These are phyloP conservation scores for Chalcosyrphus nemorum DNA, from an alignment of 2,888 invertebrate genomes.

Conservation along the genomic window DNA sequence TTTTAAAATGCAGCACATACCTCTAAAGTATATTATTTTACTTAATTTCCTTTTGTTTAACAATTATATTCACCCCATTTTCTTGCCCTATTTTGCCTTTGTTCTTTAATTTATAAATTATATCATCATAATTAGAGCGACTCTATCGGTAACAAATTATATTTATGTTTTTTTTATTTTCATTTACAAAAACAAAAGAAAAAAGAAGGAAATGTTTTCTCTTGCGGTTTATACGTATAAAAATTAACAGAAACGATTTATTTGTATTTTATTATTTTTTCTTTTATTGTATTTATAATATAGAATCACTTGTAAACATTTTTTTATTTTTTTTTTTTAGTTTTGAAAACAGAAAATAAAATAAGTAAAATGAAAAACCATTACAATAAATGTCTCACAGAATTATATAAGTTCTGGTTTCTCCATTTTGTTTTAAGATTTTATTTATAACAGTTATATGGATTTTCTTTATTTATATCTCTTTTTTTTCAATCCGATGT, in stretches of 20 bases:
- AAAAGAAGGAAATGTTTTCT: slow-evolving; percentile 60
- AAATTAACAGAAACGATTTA: slow-evolving; percentile 69
- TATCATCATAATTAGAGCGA: slow-evolving; percentile 43
- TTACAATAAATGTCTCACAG: slow-evolving; percentile 53
- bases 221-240: slow-evolving; percentile 64
- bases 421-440: slow-evolving; percentile 61
- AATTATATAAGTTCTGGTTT: slow-evolving; percentile 61
- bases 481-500: slow-evolving; percentile 56
- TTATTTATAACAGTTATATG: slow-evolving; percentile 68
- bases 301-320: slow-evolving; percentile 65
- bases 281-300: slow-evolving; percentile 15
- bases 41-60: slow-evolving; percentile 45
- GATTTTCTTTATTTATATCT: slow-evolving; percentile 54
- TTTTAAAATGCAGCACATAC: slow-evolving; percentile 69
- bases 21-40: slow-evolving; percentile 44
- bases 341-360: slow-evolving; percentile 59
- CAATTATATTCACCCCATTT: slow-evolving; percentile 47
- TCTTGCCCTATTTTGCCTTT: neutral
- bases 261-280: slow-evolving; percentile 9
- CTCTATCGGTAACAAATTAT: slow-evolving; percentile 60
- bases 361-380: slow-evolving; percentile 45
- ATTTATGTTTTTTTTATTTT: slow-evolving; percentile 29
- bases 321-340: slow-evolving; percentile 29
- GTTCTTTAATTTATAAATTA: slow-evolving; percentile 19
- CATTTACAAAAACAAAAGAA: slow-evolving; percentile 67